These are phyloP conservation scores for Agrypnia vestita DNA, from an alignment of 1,140 invertebrate genomes.

Conservation along the genomic window DNA sequence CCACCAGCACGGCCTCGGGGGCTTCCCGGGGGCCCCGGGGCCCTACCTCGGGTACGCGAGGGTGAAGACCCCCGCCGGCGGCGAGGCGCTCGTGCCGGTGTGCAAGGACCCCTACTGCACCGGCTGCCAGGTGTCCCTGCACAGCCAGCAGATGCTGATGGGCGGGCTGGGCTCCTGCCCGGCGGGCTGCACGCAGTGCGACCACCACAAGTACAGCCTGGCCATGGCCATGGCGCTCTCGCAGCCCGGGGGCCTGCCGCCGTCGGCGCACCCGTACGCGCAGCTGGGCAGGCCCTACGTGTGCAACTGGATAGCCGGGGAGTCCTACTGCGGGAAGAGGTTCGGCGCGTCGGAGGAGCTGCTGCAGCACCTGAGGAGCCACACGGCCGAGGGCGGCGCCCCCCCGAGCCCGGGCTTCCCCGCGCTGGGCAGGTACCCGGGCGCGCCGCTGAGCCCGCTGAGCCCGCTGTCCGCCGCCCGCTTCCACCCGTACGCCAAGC, in stretches of 20 bases:
- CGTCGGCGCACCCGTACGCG: constrained; percentile 76
- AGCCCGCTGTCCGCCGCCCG: constrained; percentile 86
- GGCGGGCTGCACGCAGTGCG: constrained; percentile 95
- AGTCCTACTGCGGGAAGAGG: constrained; percentile 95
- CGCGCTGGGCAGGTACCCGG: constrained; percentile 85
- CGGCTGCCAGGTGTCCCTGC: constrained; percentile 92
- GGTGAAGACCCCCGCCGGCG: constrained; percentile 92
- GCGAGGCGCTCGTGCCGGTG: constrained; percentile 91
- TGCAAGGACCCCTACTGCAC: constrained; percentile 97
- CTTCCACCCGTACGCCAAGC: constrained; percentile 93
- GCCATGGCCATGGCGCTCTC: constrained; percentile 82
- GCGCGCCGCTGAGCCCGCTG: constrained; percentile 88
- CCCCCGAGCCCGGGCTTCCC: constrained; percentile 78
- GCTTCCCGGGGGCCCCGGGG: constrained; percentile 78
- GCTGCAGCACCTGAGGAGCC: constrained; percentile 93
- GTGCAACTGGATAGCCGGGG: constrained; percentile 95
- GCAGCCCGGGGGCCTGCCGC: constrained; percentile 76
- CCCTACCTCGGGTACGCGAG: constrained; percentile 91
- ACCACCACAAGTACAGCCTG: constrained; percentile 92
- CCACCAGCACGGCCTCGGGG: constrained; percentile 80
- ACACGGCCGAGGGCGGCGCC: constrained; percentile 83
- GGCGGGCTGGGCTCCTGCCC: constrained; percentile 83
- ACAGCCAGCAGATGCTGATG: constrained; percentile 86
- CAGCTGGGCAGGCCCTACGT: constrained; percentile 85
- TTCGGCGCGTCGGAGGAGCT: constrained; percentile 95